Conservation (phyloP, 2,113 vertebrate species). For the Chloropsis hardwickii region DNA sequence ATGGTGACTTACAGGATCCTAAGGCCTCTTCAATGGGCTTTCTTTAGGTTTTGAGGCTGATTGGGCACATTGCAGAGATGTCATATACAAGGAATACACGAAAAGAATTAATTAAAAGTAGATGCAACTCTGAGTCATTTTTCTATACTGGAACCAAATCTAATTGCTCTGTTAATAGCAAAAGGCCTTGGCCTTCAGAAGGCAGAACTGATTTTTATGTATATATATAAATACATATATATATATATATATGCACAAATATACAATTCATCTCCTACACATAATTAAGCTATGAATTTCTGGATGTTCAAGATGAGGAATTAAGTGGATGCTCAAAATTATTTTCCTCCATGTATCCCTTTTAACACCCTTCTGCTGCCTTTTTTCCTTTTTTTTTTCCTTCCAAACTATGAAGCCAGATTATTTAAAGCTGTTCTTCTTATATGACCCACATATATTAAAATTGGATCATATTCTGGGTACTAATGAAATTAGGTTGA, state of each 20-base stretch:
- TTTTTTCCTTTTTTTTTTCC: background rate
- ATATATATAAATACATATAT: too few relatives aligned
- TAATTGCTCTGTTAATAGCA: constrained; percentile 59
- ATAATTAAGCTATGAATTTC: constrained; percentile 55
- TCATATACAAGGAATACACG: constrained; percentile 23
- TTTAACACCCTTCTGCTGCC: constrained; percentile 7
- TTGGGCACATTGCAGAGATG: background rate
- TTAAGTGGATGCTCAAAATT: background rate
- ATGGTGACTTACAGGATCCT: background rate
- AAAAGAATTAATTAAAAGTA: constrained; percentile 53
- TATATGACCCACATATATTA: constrained; percentile 29
- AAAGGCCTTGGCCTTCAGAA: constrained; percentile 44
- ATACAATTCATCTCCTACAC: background rate
- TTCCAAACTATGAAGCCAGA: constrained; percentile 47
- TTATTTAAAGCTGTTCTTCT: constrained; percentile 31
- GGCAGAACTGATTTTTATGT: background rate
- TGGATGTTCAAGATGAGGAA: constrained; percentile 31
- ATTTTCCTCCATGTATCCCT: background rate
- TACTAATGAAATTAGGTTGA: background rate
- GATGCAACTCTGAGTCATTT: constrained; percentile 32
- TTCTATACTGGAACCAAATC: constrained; percentile 36
- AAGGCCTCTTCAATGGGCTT: background rate
- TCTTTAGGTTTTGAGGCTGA: constrained; percentile 45
- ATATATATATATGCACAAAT: background rate
- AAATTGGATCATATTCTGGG: background rate